A percentile compares a stretch with the other conserved stretches of the same genome.
Evolutionary conservation across 2,113 vertebrate species (phyloP).

Genomic region (Tautogolabrus adspersus): DNA sequence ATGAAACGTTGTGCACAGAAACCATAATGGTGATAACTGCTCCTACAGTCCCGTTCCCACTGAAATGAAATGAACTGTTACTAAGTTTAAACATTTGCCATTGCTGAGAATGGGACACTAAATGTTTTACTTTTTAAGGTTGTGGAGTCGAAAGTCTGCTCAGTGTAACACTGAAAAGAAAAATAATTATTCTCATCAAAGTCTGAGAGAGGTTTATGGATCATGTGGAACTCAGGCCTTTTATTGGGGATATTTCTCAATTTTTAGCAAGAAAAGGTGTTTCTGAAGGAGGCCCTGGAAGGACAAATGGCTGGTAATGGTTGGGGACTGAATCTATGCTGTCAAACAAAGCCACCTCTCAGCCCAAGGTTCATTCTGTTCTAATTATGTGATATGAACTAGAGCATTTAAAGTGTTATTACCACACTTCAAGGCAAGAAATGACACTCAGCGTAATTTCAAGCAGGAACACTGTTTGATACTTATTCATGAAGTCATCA

Average conservation of each 20-base stretch:
- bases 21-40: not conserved
- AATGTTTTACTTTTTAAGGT: no score
- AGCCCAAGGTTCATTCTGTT: not conserved
- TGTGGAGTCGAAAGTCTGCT: not conserved
- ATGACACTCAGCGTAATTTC: no score
- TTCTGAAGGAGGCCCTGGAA: not conserved
- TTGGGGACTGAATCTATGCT: not conserved
- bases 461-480: no score
- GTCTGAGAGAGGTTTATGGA: not conserved
- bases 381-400: not conserved
- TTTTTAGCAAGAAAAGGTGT: not conserved
- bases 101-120: not conserved
- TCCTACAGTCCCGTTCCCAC: not conserved
- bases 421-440: not conserved
- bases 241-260: not conserved
- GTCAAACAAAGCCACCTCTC: conserved; percentile 5
- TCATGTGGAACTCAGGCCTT: not conserved
- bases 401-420: not conserved
- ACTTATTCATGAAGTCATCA: no score
- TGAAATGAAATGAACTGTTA: not conserved
- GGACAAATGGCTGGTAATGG: not conserved
- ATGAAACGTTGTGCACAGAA: not conserved
- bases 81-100: not conserved
- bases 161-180: not conserved
- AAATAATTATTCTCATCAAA: not conserved